Percentiles rank a stretch among this genome's conserved stretches.
These are phyloP conservation scores for Formica selysi DNA, from an alignment of 1,140 invertebrate genomes.

Conservation along the genomic window DNA sequence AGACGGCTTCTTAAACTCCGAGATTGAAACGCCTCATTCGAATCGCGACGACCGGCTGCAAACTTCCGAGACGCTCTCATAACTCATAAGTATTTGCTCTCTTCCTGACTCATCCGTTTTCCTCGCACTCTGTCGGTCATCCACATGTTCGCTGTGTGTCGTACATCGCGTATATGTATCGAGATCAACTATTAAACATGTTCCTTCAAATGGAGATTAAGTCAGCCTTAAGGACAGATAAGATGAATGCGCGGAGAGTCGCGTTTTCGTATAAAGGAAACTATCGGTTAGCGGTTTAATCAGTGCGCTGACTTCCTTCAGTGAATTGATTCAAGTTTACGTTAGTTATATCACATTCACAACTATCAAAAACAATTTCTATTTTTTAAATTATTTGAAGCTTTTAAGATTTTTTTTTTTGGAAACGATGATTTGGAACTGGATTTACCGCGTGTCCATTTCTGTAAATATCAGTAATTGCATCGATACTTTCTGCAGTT, in stretches of 20 bases:
- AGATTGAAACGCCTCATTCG: conserved; percentile 38
- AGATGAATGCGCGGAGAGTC: not conserved
- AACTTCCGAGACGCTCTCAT: conserved; percentile 65
- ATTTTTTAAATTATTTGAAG: not conserved
- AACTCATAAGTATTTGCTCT: conserved; percentile 64
- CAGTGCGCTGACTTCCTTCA: not conserved
- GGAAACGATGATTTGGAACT: not conserved
- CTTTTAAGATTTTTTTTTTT: not conserved
- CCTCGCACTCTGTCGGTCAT: not conserved
- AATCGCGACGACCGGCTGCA: conserved; percentile 48
- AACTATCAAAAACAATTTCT: not conserved
- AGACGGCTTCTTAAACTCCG: conserved; percentile 55
- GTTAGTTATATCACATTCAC: not conserved
- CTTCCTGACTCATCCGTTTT: conserved; percentile 37
- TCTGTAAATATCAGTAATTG: not conserved
- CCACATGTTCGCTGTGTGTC: not conserved
- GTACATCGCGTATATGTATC: not conserved
- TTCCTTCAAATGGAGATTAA: not conserved
- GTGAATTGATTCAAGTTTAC: not conserved
- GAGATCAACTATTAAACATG: not conserved
- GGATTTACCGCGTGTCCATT: not conserved
- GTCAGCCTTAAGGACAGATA: not conserved
- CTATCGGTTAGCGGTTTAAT: conserved; percentile 1
- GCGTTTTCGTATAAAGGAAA: conserved; percentile 10
- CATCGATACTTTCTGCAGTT: not conserved